Percentiles rank a stretch among this genome's conserved stretches.
phyloP scores from a whole-genome alignment of 1,140 invertebrate species.

The Sipha flava region DNA sequence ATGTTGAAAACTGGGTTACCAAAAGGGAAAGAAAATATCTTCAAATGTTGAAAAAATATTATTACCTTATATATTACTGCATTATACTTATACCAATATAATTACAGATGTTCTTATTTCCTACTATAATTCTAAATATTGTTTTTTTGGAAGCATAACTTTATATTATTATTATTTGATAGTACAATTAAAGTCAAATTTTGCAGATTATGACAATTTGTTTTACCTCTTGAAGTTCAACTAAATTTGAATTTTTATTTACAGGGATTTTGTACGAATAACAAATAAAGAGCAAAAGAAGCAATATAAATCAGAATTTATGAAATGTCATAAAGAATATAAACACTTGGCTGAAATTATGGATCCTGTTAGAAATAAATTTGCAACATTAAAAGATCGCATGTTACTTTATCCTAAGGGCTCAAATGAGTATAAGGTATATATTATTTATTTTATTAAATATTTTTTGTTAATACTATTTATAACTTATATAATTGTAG shows the following conservation, averaged over 20 bases:
- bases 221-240: too few species aligned
- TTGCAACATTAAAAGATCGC: constrained; percentile 61
- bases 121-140: too few species aligned
- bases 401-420: constrained; percentile 47
- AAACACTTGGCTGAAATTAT: constrained; percentile 62
- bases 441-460: background rate
- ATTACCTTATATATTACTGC: too few species aligned
- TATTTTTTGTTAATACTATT: background rate
- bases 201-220: too few species aligned
- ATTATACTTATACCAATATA: too few species aligned
- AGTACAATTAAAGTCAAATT: too few species aligned
- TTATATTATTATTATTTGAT: too few species aligned
- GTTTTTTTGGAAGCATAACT: too few species aligned
- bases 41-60: too few species aligned
- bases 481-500: background rate
- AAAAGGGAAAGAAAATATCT: too few species aligned
- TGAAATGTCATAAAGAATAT: constrained; percentile 76
- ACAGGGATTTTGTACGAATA: constrained; percentile 72
- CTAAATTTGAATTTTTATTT: constrained; percentile 34
- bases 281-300: constrained; percentile 62
- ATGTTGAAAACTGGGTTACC: too few species aligned
- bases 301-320: constrained; percentile 81
- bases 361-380: constrained; percentile 64
- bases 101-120: too few species aligned
- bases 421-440: constrained; percentile 49